Conservation (phyloP, 2,888 invertebrate genomes). For the Sphaerophoria taeniata region DNA sequence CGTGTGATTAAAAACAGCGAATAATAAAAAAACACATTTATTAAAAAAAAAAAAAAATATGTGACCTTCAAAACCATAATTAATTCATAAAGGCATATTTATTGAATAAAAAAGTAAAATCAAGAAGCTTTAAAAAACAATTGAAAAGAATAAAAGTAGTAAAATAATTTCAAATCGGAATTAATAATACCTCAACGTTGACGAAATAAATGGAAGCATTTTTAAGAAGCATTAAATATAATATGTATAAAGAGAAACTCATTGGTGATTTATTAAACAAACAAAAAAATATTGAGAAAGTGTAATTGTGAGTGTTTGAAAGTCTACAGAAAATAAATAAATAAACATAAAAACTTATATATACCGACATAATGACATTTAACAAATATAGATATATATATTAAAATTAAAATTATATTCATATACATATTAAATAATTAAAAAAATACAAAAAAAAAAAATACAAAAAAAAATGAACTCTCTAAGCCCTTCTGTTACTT, state of each 20-base stretch:
- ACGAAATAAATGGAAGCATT: slow-evolving; percentile 54
- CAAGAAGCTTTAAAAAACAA: slow-evolving; percentile 49
- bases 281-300: slow-evolving; percentile 47
- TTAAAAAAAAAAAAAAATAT: slow-evolving; percentile 15
- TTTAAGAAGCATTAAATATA: not conserved
- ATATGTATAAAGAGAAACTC: slow-evolving; percentile 50
- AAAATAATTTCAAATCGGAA: slow-evolving; percentile 60
- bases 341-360: slow-evolving; percentile 34
- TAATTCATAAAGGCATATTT: slow-evolving; percentile 40
- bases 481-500: slow-evolving; percentile 29
- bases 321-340: slow-evolving; percentile 48
- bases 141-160: slow-evolving; percentile 19
- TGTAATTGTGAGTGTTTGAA: slow-evolving; percentile 67
- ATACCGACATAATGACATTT: slow-evolving; percentile 45
- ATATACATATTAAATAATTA: slow-evolving; percentile 55
- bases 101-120: slow-evolving; percentile 21
- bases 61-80: slow-evolving; percentile 35
- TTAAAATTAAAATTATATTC: slow-evolving; percentile 64
- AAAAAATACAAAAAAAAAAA: slow-evolving; percentile 25
- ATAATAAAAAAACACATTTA: slow-evolving; percentile 42
- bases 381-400: slow-evolving; percentile 65
- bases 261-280: slow-evolving; percentile 61
- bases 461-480: slow-evolving; percentile 32
- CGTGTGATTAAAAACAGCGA: slow-evolving; percentile 72
- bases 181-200: slow-evolving; percentile 72